phyloP scores from a whole-genome alignment of 2,113 vertebrate genomes.

The Poicephalus meyeri region DNA sequence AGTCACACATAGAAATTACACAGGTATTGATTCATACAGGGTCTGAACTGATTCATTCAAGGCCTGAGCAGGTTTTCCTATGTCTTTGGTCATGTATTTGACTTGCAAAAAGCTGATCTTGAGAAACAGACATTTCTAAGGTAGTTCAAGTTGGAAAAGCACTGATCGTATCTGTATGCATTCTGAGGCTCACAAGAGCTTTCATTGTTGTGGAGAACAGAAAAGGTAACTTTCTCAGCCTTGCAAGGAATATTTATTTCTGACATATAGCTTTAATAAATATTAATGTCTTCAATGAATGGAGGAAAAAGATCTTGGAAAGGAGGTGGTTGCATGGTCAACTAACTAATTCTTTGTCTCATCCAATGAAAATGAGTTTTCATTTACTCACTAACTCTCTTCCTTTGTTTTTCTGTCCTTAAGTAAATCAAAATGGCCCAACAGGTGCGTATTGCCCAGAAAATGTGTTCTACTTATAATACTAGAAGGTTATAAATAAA shows the following conservation, averaged over 20 bases:
- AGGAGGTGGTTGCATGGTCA: constrained; percentile 33
- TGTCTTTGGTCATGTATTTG: background rate
- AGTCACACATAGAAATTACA: background rate
- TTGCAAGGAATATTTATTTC: background rate
- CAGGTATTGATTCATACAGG: background rate
- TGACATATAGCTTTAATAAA: background rate
- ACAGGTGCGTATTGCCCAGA: constrained; percentile 53
- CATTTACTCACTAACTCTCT: constrained; percentile 49
- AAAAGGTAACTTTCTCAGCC: background rate
- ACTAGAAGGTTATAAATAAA: background rate
- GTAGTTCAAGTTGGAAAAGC: background rate
- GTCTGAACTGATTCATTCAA: background rate
- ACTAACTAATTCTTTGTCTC: constrained; percentile 15
- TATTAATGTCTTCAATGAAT: background rate
- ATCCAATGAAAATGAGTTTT: constrained; percentile 15
- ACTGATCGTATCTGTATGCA: fast-evolving
- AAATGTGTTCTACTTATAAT: background rate
- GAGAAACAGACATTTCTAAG: background rate
- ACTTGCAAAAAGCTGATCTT: background rate
- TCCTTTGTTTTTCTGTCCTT: constrained; percentile 66
- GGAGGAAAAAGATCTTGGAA: background rate
- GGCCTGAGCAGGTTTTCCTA: background rate
- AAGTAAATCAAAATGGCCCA: constrained; percentile 61
- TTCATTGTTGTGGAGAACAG: background rate
- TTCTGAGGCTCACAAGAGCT: background rate